Evolutionary conservation across 2,888 invertebrate genomes (phyloP).

Genomic region (Phytoseiulus persimilis): DNA sequence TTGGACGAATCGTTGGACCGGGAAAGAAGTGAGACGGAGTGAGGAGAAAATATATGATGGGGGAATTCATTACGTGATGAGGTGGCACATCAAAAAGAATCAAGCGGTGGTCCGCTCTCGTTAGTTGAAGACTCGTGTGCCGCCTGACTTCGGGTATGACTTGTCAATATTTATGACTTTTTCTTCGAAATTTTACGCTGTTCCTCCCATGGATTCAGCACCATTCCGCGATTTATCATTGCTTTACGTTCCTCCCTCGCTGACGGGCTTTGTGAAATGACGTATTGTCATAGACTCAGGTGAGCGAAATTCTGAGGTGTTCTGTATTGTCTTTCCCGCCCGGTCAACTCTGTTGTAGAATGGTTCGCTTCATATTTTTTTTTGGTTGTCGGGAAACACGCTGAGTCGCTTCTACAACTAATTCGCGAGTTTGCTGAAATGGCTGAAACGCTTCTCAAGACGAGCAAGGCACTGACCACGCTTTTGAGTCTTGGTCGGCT

Average conservation of each 20-base stretch:
- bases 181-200: neutral
- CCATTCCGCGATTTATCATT: neutral
- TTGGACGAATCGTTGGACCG: no score
- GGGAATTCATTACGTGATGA: neutral
- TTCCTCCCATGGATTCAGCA: neutral
- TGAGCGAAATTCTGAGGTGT: neutral
- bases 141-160: neutral
- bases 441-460: neutral
- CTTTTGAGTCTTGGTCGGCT: neutral
- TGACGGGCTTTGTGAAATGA: neutral
- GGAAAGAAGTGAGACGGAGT: neutral
- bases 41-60: neutral
- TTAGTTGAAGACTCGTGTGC: neutral
- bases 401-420: neutral
- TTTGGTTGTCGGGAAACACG: neutral
- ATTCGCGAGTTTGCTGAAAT: neutral
- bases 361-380: neutral
- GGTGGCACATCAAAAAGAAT: neutral
- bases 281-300: neutral
- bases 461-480: neutral
- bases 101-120: neutral
- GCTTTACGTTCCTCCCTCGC: neutral
- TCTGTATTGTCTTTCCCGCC: neutral
- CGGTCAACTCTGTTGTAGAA: neutral
- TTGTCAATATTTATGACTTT: neutral